Conservation (phyloP, 2,113 vertebrate species). For the Tapirus terrestris region DNA sequence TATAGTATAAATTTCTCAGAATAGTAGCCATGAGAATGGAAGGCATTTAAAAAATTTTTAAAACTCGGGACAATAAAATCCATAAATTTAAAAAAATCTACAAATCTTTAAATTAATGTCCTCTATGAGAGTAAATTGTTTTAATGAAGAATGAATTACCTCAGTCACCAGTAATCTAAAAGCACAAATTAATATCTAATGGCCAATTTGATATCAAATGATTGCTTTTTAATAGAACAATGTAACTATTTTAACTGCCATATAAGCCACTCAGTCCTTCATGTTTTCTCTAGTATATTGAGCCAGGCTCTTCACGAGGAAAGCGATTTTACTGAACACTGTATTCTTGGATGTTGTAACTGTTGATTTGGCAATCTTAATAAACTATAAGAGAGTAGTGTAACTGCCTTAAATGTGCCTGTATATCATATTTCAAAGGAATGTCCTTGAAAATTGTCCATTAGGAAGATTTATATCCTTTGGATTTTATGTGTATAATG, state of each 20-base stretch:
- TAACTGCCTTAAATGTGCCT: neutral
- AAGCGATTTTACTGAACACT: neutral
- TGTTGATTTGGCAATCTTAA: neutral
- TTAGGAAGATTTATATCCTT: neutral
- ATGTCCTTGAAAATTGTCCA: neutral
- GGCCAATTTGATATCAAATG: neutral
- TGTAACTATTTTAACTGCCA: neutral
- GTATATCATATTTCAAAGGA: neutral
- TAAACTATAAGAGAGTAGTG: neutral
- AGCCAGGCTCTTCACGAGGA: accelerated
- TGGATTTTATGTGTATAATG: neutral
- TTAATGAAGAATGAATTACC: neutral
- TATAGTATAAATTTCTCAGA: neutral
- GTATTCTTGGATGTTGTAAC: neutral
- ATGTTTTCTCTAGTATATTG: neutral
- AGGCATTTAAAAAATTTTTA: neutral
- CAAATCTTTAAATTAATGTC: neutral
- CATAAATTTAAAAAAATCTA: no score
- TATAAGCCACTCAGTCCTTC: neutral
- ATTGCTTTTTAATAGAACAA: neutral
- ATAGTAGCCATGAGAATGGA: neutral
- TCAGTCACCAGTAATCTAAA: neutral
- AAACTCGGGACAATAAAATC: neutral
- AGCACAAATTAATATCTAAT: neutral
- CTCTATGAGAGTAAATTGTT: neutral